phyloP scores from a whole-genome alignment of 2,113 vertebrate species.

The Grus americana region DNA sequence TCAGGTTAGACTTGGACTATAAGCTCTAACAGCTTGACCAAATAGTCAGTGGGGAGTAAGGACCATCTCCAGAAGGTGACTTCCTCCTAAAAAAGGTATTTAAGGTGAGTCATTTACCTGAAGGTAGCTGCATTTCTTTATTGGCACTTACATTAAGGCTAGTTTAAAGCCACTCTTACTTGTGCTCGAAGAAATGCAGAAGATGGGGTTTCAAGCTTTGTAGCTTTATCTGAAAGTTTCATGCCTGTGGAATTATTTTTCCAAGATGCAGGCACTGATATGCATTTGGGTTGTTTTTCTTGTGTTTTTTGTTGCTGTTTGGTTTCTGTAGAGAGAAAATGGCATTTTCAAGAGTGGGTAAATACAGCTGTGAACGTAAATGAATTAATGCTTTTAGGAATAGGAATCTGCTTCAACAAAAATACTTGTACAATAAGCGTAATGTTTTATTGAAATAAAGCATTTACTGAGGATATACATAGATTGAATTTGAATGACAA shows the following conservation, averaged over 20 bases:
- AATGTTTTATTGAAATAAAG: neutral
- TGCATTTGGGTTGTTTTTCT: neutral
- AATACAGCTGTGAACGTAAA: neutral
- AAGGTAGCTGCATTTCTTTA: neutral
- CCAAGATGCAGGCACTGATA: neutral
- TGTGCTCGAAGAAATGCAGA: neutral
- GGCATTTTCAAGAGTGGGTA: neutral
- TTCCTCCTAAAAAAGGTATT: neutral
- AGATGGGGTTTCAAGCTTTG: neutral
- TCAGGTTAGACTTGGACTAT: neutral
- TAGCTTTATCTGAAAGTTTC: neutral
- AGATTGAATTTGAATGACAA: neutral
- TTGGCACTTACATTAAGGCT: neutral
- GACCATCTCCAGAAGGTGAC: neutral
- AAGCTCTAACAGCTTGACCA: neutral
- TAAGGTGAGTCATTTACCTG: neutral
- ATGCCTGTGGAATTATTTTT: neutral
- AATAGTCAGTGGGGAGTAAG: neutral
- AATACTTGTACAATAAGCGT: neutral
- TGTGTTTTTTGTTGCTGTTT: neutral
- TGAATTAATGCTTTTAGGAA: neutral
- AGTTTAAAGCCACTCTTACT: neutral
- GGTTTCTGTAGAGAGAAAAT: neutral
- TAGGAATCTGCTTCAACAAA: neutral
- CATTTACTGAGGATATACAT: neutral